Evolutionary conservation across 2,113 vertebrate species (phyloP).

Genomic region (cattle (Bos taurus)): DNA sequence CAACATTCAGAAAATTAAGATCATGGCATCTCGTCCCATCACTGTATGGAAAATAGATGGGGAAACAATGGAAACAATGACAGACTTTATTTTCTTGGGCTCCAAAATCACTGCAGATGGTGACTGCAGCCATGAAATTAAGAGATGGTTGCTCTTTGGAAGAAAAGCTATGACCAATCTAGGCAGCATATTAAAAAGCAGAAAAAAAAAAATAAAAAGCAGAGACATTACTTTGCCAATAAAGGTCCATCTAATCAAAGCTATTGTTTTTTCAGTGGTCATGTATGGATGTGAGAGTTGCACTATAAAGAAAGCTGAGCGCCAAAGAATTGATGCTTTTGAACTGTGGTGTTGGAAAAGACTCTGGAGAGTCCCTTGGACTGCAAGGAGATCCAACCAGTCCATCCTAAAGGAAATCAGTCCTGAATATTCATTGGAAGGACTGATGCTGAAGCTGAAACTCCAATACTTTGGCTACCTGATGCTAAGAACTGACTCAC

Average conservation of each 20-base stretch:
- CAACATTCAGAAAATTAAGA: background rate
- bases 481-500: too few species aligned
- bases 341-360: too few species aligned
- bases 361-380: too few species aligned
- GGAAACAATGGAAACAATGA: background rate
- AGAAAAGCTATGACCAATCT: background rate
- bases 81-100: background rate
- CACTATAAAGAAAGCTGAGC: background rate
- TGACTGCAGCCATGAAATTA: background rate
- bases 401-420: too few species aligned
- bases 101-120: background rate
- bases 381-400: too few species aligned
- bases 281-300: background rate
- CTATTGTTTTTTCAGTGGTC: background rate
- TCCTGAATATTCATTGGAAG: too few species aligned
- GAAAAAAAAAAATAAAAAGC: too few species aligned
- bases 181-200: background rate
- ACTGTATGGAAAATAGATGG: background rate
- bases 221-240: background rate
- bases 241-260: background rate
- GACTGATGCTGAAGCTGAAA: too few species aligned
- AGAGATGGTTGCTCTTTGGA: background rate
- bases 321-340: rapidly evolving
- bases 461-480: too few species aligned
- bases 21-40: background rate